Conservation (phyloP, 2,888 invertebrate genomes). For the Hydroisotoma schaefferi region DNA sequence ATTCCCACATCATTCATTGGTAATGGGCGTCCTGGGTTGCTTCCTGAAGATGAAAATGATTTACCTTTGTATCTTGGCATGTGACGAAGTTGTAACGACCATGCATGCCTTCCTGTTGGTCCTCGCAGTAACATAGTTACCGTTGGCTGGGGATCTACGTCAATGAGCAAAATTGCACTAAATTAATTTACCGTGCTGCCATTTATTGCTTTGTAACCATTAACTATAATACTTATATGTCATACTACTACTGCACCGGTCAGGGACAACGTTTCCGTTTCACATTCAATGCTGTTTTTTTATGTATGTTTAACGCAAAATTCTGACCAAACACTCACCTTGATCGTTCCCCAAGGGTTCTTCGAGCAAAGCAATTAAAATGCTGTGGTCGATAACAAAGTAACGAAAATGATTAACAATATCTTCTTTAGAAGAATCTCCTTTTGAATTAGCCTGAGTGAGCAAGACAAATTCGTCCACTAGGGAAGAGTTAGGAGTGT, state of each 20-base stretch:
- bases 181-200: not conserved
- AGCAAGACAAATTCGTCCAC: slow-evolving; percentile 45
- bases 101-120: slow-evolving; percentile 90
- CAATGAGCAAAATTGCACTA: not conserved
- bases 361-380: slow-evolving; percentile 82
- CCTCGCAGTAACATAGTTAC: slow-evolving; percentile 83
- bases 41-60: slow-evolving; percentile 50
- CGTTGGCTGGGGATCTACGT: slow-evolving; percentile 81
- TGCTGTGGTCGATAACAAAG: slow-evolving; percentile 85
- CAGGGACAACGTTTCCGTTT: no score
- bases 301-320: no score
- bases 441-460: slow-evolving; percentile 27
- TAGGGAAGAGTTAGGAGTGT: slow-evolving; percentile 23
- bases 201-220: not conserved
- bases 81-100: slow-evolving; percentile 86
- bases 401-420: slow-evolving; percentile 74
- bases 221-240: not conserved
- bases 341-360: slow-evolving; percentile 85
- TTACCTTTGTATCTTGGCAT: slow-evolving; percentile 73
- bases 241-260: no score
- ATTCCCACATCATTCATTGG: slow-evolving; percentile 69
- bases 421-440: slow-evolving; percentile 52
- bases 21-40: slow-evolving; percentile 68
- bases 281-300: no score
- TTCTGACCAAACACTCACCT: slow-evolving; percentile 54